Evolutionary conservation across 2,113 vertebrate species (phyloP).

Genomic region (Callipepla californica): DNA sequence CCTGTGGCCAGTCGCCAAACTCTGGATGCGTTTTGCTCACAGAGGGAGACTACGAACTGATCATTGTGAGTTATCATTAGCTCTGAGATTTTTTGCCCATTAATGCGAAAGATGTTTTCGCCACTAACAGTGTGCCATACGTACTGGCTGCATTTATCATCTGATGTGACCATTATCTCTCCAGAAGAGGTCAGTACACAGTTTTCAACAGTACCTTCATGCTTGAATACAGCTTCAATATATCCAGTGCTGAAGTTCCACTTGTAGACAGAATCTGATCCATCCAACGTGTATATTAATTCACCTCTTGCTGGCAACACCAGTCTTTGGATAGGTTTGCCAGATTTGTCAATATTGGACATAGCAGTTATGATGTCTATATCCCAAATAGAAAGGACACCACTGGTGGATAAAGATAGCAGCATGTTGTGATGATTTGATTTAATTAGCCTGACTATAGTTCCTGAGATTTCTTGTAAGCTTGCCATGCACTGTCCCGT

Average conservation of each 20-base stretch:
- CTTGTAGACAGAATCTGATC: conserved; percentile 94
- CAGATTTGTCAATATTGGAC: conserved; percentile 99
- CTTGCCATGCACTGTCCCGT: conserved; percentile 98
- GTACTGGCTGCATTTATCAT: conserved; percentile 96
- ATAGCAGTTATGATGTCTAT: conserved; percentile 99
- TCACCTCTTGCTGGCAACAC: conserved; percentile 93
- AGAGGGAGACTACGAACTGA: conserved; percentile 98
- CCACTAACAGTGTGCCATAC: conserved; percentile 95
- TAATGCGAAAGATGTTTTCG: conserved; percentile 97
- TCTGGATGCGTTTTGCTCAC: conserved; percentile 95
- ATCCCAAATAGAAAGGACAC: conserved; percentile 97
- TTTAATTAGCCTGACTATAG: conserved; percentile 96
- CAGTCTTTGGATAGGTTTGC: conserved; percentile 91
- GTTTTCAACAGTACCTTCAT: conserved; percentile 96
- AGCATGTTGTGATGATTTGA: conserved; percentile 96
- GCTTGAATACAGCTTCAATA: conserved; percentile 96
- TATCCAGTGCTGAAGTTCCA: conserved; percentile 98
- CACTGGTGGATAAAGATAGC: conserved; percentile 94
- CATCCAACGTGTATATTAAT: conserved; percentile 94
- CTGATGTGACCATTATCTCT: conserved; percentile 96
- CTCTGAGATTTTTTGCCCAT: conserved; percentile 94
- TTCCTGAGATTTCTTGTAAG: conserved; percentile 96
- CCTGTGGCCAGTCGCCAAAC: conserved; percentile 97
- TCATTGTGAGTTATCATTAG: conserved; percentile 98
- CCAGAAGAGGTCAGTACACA: conserved; percentile 94